These are phyloP conservation scores for Telenomus remus DNA, from an alignment of 1,140 invertebrate genomes.

Conservation along the genomic window DNA sequence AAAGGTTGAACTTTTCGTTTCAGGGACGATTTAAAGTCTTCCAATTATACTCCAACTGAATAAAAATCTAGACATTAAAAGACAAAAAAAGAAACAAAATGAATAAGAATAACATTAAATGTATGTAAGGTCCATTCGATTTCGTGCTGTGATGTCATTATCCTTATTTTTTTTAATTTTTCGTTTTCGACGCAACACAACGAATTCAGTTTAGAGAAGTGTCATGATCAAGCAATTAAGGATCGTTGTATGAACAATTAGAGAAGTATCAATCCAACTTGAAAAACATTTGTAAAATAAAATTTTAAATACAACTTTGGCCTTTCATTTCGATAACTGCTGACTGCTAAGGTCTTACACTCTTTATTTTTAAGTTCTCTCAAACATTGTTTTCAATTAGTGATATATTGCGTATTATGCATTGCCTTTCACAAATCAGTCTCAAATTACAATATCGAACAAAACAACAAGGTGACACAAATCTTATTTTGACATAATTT, in stretches of 20 bases:
- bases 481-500: too few species aligned
- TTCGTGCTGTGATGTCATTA: slow-evolving; percentile 55
- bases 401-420: slow-evolving; percentile 52
- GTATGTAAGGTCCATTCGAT: slow-evolving; percentile 52
- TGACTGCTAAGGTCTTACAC: neutral
- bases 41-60: slow-evolving; percentile 59
- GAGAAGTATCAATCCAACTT: slow-evolving; percentile 36
- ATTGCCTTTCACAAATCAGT: slow-evolving; percentile 42
- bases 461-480: too few species aligned
- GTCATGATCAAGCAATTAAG: slow-evolving; percentile 48
- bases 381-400: slow-evolving; percentile 37
- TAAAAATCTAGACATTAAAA: slow-evolving; percentile 57
- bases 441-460: slow-evolving; percentile 4
- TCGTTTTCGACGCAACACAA: slow-evolving; percentile 47
- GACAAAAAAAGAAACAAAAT: neutral
- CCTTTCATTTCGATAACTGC: slow-evolving; percentile 42
- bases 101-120: slow-evolving; percentile 17
- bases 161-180: slow-evolving; percentile 26
- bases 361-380: slow-evolving; percentile 35
- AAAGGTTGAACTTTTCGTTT: slow-evolving; percentile 59
- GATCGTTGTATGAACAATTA: slow-evolving; percentile 47
- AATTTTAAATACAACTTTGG: slow-evolving; percentile 50
- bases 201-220: slow-evolving; percentile 44
- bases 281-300: slow-evolving; percentile 56
- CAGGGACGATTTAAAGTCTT: slow-evolving; percentile 60